phyloP scores from a whole-genome alignment of 2,113 vertebrate species.

The Tetraodon nigroviridis region DNA sequence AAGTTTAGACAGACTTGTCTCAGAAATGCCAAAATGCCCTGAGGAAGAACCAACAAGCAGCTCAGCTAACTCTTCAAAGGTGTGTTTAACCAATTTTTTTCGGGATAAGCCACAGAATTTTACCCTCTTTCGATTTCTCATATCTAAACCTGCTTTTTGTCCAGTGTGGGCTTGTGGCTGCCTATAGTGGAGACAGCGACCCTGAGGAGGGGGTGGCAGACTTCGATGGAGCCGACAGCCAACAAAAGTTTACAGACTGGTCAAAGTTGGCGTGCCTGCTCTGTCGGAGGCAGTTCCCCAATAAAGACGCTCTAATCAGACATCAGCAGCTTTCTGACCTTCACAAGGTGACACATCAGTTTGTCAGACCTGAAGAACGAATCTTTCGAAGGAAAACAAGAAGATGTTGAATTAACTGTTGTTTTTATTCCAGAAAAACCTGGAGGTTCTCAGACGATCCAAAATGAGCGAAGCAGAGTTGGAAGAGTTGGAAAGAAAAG shows the following conservation, averaged over 20 bases:
- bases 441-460: slow-evolving; percentile 89
- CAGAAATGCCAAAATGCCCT: slow-evolving; percentile 76
- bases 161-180: slow-evolving; percentile 90
- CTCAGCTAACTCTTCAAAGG: slow-evolving; percentile 59
- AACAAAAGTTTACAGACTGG: slow-evolving; percentile 94
- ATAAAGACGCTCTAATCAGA: slow-evolving; percentile 86
- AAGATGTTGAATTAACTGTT: not conserved
- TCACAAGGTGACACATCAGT: slow-evolving; percentile 82
- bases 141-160: not conserved
- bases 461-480: slow-evolving; percentile 88
- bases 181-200: slow-evolving; percentile 96
- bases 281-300: slow-evolving; percentile 94
- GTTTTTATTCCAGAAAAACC: slow-evolving; percentile 84
- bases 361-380: not conserved
- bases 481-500: slow-evolving; percentile 91
- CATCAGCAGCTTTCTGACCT: slow-evolving; percentile 97
- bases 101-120: not conserved
- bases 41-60: slow-evolving; percentile 82
- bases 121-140: not conserved
- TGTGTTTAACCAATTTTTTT: slow-evolving; percentile 16
- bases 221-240: slow-evolving; percentile 78
- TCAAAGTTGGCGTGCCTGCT: slow-evolving; percentile 93
- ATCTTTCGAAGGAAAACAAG: not conserved
- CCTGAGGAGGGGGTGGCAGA: slow-evolving; percentile 83
- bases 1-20: slow-evolving; percentile 83